phyloP scores from a whole-genome alignment of 2,888 invertebrate species.

The Fragum whitleyi region DNA sequence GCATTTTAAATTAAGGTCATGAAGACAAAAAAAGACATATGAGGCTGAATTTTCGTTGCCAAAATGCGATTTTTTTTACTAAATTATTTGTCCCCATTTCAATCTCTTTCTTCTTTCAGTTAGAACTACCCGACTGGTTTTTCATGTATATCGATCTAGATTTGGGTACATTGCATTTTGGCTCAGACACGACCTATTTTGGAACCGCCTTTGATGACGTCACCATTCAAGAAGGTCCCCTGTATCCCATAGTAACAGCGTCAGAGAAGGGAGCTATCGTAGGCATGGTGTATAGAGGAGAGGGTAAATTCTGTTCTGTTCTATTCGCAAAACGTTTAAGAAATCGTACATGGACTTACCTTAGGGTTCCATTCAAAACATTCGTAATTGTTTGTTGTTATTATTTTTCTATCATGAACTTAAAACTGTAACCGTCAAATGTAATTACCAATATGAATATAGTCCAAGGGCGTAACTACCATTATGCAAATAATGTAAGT shows the following conservation, averaged over 20 bases:
- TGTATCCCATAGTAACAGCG: conserved; percentile 73
- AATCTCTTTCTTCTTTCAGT: no score
- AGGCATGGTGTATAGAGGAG: conserved; percentile 74
- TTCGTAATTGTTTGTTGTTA: background rate
- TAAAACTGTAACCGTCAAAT: background rate
- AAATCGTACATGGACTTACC: background rate
- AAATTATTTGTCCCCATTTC: no score
- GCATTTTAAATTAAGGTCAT: no score
- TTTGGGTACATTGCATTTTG: conserved; percentile 69
- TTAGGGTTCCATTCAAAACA: background rate
- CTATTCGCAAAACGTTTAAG: background rate
- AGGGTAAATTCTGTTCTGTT: conserved; percentile 57
- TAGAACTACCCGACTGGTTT: conserved; percentile 73
- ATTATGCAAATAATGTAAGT: no score
- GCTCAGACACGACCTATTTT: conserved; percentile 70
- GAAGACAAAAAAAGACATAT: no score
- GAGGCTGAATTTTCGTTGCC: no score
- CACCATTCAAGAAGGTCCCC: conserved; percentile 43
- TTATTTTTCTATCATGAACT: no score
- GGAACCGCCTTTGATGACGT: conserved; percentile 71
- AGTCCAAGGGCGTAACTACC: no score
- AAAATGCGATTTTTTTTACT: no score
- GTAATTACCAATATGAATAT: no score
- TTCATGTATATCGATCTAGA: conserved; percentile 78
- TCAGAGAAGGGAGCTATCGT: conserved; percentile 69